A percentile compares a stretch with the other conserved stretches of the same genome.
These are phyloP conservation scores for Oostethus manadensis DNA, from an alignment of 2,113 vertebrate species.

Conservation along the genomic window DNA sequence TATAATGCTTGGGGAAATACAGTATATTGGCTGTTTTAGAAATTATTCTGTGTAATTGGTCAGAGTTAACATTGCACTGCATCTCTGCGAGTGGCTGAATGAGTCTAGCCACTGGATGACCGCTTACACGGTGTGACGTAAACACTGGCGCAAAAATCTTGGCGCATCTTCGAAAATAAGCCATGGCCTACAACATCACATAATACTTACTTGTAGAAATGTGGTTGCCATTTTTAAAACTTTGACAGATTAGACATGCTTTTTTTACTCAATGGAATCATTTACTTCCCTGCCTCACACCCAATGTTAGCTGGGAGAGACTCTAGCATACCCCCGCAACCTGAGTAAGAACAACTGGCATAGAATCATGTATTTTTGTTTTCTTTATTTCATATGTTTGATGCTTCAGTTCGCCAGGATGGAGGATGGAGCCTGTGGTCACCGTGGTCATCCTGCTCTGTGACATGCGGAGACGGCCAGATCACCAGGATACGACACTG, in stretches of 20 bases:
- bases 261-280: constrained; percentile 28
- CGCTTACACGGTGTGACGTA: constrained; percentile 44
- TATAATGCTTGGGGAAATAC: constrained; percentile 20
- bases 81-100: constrained; percentile 36
- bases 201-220: constrained; percentile 38
- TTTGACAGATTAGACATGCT: constrained; percentile 29
- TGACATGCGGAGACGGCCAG: constrained; percentile 87
- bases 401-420: constrained; percentile 83
- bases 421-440: constrained; percentile 98
- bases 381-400: constrained; percentile 12
- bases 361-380: constrained; percentile 28
- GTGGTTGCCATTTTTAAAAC: constrained; percentile 5
- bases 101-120: constrained; percentile 32
- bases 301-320: no score
- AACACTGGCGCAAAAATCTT: constrained; percentile 30
- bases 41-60: constrained; percentile 27
- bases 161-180: constrained; percentile 41
- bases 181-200: constrained; percentile 18
- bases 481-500: constrained; percentile 94
- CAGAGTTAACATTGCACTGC: constrained; percentile 24
- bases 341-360: no score
- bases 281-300: no score
- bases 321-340: no score
- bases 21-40: constrained; percentile 7
- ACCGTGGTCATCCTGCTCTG: constrained; percentile 93